Conservation (phyloP, 1,140 invertebrate species). For the Megalonaias nervosa region DNA sequence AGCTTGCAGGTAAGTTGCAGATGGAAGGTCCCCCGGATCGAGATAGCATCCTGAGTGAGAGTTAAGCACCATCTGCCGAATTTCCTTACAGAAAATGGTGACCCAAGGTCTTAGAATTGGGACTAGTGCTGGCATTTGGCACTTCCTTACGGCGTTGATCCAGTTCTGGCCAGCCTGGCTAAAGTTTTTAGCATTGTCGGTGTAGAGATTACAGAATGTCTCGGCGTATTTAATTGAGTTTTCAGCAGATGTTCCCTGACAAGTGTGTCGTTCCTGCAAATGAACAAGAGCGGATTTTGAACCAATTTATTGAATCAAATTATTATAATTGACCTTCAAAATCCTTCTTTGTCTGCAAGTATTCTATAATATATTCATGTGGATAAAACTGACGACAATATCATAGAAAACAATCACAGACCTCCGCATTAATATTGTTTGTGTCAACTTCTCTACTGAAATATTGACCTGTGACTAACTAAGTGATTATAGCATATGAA, state of each 20-base stretch:
- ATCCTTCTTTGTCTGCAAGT: not conserved
- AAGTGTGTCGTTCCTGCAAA: not conserved
- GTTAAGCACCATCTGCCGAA: slow-evolving; percentile 8
- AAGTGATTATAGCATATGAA: too few species aligned
- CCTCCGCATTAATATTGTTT: not conserved
- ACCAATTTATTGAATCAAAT: not conserved
- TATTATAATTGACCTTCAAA: not conserved
- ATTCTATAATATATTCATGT: not conserved
- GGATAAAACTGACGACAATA: not conserved
- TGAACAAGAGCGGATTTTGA: too few species aligned
- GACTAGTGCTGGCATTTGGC: slow-evolving; percentile 10
- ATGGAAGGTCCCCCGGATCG: slow-evolving; percentile 4
- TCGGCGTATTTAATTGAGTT: slow-evolving; percentile 19
- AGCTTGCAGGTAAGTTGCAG: slow-evolving; percentile 4
- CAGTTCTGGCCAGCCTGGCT: slow-evolving; percentile 11
- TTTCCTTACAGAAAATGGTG: not conserved
- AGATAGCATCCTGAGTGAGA: slow-evolving; percentile 11
- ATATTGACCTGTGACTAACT: too few species aligned
- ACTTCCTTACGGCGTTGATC: too few species aligned
- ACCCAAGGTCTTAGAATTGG: slow-evolving; percentile 11
- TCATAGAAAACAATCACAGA: not conserved
- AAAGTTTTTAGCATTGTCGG: slow-evolving; percentile 3
- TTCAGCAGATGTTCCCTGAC: not conserved
- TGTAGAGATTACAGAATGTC: slow-evolving; percentile 20
- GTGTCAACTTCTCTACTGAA: too few species aligned